A percentile compares a stretch with the other conserved stretches of the same genome.
These are phyloP conservation scores for Hemibagrus wyckioides DNA, from an alignment of 2,113 vertebrate species.

Conservation along the genomic window DNA sequence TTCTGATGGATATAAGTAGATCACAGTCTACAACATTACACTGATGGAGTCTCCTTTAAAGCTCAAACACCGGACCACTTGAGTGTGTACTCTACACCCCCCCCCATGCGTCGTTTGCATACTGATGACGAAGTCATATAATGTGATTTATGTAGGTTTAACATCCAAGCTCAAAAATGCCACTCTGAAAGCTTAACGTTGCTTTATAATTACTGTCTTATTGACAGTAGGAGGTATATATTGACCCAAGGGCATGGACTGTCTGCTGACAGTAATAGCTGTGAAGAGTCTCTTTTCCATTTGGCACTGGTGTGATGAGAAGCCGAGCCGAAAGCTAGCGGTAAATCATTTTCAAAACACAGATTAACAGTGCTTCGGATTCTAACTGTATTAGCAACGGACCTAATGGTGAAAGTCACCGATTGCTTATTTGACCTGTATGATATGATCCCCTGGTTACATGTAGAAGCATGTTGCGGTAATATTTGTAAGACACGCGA, in stretches of 20 bases:
- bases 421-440: not conserved
- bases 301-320: slow-evolving; percentile 36
- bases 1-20: not conserved
- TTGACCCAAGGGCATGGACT: slow-evolving; percentile 33
- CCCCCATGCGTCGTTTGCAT: slow-evolving; percentile 12
- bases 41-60: not conserved
- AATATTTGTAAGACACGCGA: not conserved
- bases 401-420: not conserved
- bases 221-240: slow-evolving; percentile 45
- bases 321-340: slow-evolving; percentile 13
- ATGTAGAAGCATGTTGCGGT: not conserved
- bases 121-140: slow-evolving; percentile 21
- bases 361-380: slow-evolving; percentile 27
- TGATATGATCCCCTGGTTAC: not conserved
- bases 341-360: slow-evolving; percentile 29
- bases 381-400: not conserved
- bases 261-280: slow-evolving; percentile 36
- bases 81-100: not conserved
- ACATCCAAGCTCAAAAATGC: slow-evolving; percentile 8
- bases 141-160: slow-evolving; percentile 38
- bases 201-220: slow-evolving; percentile 44
- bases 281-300: slow-evolving; percentile 18
- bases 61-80: not conserved
- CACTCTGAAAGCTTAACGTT: slow-evolving; percentile 25
- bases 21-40: not conserved